Evolutionary conservation across 1,140 invertebrate genomes (phyloP), one percentile per base, ranked within the genome.

Genomic region (Aphelenchoides besseyi): DNA sequence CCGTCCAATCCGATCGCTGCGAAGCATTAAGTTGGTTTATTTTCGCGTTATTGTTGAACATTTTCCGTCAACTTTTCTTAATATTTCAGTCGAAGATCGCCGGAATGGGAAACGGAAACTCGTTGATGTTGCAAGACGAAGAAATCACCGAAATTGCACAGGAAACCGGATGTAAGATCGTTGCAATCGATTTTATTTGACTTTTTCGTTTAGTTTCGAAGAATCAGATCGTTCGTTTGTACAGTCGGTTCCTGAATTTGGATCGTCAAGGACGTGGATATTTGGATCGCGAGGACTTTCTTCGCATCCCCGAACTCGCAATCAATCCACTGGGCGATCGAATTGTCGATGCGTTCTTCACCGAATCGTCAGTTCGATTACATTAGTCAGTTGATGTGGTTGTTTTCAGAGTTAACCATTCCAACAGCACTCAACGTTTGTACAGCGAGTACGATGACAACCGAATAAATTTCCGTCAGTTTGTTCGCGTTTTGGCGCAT

Each of bases 321-420:
- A 96, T 97, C 57, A 97, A 97, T 88, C 95, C 94, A 3, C 87
- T 98, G 0, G 94, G 95, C 35, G 96, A 98, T 76, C 88, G 95
- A 77, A 98, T 99, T 80, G 95, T 99, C 0, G 93, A 98, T 86
- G 92, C 95, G 2, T 98, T 99, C 86, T 98, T 98, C 84, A 86
- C 87, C 74, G 91, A 92, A 82, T 85, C 82, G 87, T 87, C 80
- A 79, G 80, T 82, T 90, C 89, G 67, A 33, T 23, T 8, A 29
- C 55, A 28, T 59, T 41, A 2, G 29, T 28, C 1, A n/a, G 18
- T 5, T 16, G 32, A 64, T 55, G 73, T 76, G 18, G 2, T 35
- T 82, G n/a, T 66, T 30, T 30, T 66, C 18, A 73, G 16, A 36
- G 82, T 69, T 63, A 78, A 32, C 30, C 32, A 66, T 53, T 37